phyloP scores from a whole-genome alignment of 2,113 vertebrate genomes.

The Tylochromis polylepis region DNA sequence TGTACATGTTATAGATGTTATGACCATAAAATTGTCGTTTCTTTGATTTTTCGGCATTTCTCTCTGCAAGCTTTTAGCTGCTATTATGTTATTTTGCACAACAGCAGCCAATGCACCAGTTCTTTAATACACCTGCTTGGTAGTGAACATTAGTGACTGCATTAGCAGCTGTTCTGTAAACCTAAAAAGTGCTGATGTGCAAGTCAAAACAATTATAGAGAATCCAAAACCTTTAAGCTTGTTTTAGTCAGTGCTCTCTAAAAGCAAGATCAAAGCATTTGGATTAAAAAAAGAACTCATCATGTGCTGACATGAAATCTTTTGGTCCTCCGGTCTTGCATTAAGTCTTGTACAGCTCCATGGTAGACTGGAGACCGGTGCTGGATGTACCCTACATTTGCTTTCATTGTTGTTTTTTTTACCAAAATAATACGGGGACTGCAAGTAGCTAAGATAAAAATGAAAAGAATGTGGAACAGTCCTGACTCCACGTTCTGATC shows the following conservation, averaged over 20 bases:
- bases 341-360: rapidly evolving
- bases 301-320: background rate
- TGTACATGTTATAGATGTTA: too few relatives aligned
- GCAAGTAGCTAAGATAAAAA: background rate
- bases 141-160: background rate
- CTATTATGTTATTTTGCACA: background rate
- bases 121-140: background rate
- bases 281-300: background rate
- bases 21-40: too few relatives aligned
- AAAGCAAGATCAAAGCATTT: background rate
- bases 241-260: background rate
- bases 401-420: background rate
- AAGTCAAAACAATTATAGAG: background rate
- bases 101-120: background rate
- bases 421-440: background rate
- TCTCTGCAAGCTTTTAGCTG: background rate
- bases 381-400: background rate
- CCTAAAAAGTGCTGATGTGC: background rate
- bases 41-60: background rate
- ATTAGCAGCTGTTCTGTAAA: background rate
- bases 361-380: background rate
- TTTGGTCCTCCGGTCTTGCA: too few relatives aligned
- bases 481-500: background rate
- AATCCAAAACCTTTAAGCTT: background rate
- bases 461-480: rapidly evolving